These are phyloP conservation scores for Pseudomyrmex sp. DNA, from an alignment of 1,140 invertebrate species.

Conservation along the genomic window DNA sequence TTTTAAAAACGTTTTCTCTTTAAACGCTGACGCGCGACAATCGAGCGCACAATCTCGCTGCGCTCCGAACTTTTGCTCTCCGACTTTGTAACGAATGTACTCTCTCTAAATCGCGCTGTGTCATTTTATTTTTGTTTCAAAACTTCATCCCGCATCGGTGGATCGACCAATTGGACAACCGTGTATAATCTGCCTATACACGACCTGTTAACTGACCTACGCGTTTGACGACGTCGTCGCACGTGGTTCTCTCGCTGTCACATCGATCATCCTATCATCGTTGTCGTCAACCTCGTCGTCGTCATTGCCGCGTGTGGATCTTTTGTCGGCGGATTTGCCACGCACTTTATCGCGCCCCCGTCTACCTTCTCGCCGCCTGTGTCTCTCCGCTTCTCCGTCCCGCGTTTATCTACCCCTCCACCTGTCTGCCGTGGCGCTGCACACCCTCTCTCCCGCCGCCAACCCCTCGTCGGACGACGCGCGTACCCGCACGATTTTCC, in stretches of 20 bases:
- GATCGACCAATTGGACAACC: not conserved
- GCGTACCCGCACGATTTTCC: slow-evolving; percentile 71
- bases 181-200: slow-evolving; percentile 13
- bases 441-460: slow-evolving; percentile 67
- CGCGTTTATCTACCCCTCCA: slow-evolving; percentile 67
- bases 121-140: slow-evolving; percentile 61
- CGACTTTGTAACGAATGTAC: slow-evolving; percentile 1
- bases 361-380: slow-evolving; percentile 63
- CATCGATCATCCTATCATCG: slow-evolving; percentile 63
- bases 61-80: not conserved
- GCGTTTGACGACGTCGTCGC: slow-evolving; percentile 35
- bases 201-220: slow-evolving; percentile 10
- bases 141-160: slow-evolving; percentile 36
- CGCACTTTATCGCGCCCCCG: slow-evolving; percentile 69
- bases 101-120: slow-evolving; percentile 66
- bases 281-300: slow-evolving; percentile 67
- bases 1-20: not conserved
- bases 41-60: not conserved
- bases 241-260: slow-evolving; percentile 65
- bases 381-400: slow-evolving; percentile 59
- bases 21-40: slow-evolving; percentile 23
- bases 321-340: slow-evolving; percentile 65
- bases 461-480: slow-evolving; percentile 59
- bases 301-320: slow-evolving; percentile 58
- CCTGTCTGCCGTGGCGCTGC: slow-evolving; percentile 68